Evolutionary conservation across 1,140 invertebrate genomes (phyloP).

Genomic region (Listronotus bonariensis): DNA sequence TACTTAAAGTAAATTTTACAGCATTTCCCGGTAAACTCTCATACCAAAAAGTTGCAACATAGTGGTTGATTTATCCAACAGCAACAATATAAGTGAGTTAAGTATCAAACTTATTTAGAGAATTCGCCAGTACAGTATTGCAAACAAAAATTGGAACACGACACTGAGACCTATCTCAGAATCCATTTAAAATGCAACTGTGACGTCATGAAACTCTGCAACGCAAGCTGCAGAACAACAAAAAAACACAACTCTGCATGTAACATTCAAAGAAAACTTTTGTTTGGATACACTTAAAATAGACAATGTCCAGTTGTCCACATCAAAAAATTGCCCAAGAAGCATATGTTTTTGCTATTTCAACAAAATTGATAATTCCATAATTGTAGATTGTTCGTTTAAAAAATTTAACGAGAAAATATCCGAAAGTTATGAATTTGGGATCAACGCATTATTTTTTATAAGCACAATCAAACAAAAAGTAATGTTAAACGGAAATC

Average conservation of each 20-base stretch:
- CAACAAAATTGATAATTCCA: conserved; percentile 14
- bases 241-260: neutral
- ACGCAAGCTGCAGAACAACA: no score
- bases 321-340: conserved; percentile 32
- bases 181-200: conserved; percentile 19
- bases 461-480: conserved; percentile 7
- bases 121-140: conserved; percentile 5
- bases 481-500: neutral
- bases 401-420: conserved; percentile 12
- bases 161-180: conserved; percentile 17
- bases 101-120: conserved; percentile 4
- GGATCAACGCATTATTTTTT: neutral
- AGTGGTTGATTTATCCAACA: conserved; percentile 34
- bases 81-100: conserved; percentile 17
- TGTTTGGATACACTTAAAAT: conserved; percentile 6
- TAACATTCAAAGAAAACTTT: conserved; percentile 15
- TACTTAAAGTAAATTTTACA: no score
- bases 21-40: no score
- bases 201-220: neutral
- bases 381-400: conserved; percentile 33
- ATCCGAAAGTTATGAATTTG: conserved; percentile 17
- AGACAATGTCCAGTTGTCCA: conserved; percentile 4
- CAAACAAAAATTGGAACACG: conserved; percentile 16
- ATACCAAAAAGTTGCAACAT: conserved; percentile 5
- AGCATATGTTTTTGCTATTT: conserved; percentile 30